Base-by-base conservation (phyloP, 2,888 invertebrate genomes). In the Pristionchus exspectatus region DNA sequence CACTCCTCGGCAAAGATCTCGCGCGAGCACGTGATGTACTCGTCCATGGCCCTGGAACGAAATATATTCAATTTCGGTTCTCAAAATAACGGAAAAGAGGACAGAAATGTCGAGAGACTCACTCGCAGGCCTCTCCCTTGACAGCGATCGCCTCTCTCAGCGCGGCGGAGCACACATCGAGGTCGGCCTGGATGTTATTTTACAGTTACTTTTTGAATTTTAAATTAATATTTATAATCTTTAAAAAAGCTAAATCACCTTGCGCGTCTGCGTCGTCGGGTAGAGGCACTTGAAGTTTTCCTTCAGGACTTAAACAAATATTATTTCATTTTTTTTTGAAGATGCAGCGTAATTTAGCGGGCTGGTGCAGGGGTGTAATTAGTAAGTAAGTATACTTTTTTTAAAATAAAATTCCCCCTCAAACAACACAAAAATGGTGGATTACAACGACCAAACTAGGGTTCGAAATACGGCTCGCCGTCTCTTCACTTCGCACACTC, bases 221-320 rank as follows among this genome's bases (percentile, higher is more conserved):
- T n/a, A n/a, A n/a, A n/a, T n/a, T n/a, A 56, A 56, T 56, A 18
- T 18, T 16, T 21, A 16, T 21, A 30, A 72, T 14, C 1, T 14
- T 30, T 33, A 33, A 16, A 33, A 33, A 27, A 16, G 3, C 7
- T 14, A 12, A 30, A 30, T 30, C 30, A 72, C 77, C 77, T 77
- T 77, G 1, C 77, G 77, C 24, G n/a, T 24, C 12, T 77, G 38
- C 0, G 77, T 77, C 2, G 77, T 50, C 44, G 77, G 77, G 30
- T 77, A 77, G 44, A 77, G 21, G 44, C 77, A 77, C 44, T 44
- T 44, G 44, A 77, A 77, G 44, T 77, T 18, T 7, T 77, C 77
- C 77, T 77, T 77, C 2, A 77, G 77, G 77, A 77, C 77, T 77
- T n/a, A 18, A 77, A n/a, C n/a, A 77, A 38, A 38, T 38, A 38